Evolutionary conservation across 1,140 invertebrate genomes (phyloP).

Genomic region (Matsumurasca onukii): DNA sequence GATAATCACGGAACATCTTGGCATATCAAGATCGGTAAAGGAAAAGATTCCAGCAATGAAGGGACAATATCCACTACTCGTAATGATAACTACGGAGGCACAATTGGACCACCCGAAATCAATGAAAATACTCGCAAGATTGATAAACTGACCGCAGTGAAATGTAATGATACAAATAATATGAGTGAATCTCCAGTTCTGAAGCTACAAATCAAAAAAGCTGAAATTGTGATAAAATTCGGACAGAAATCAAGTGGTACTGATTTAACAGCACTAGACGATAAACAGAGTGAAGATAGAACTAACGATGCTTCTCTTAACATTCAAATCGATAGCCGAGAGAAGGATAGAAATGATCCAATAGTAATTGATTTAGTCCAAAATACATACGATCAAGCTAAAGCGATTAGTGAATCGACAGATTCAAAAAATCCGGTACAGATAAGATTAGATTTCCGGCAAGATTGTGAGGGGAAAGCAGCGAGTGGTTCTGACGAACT

Average conservation of each 20-base stretch:
- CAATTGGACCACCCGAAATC: slow-evolving; percentile 12
- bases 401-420: slow-evolving; percentile 8
- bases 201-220: slow-evolving; percentile 45
- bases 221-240: slow-evolving; percentile 46
- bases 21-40: slow-evolving; percentile 42
- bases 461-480: slow-evolving; percentile 34
- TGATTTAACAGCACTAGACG: slow-evolving; percentile 17
- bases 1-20: slow-evolving; percentile 34
- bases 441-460: slow-evolving; percentile 39
- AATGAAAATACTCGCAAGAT: neutral
- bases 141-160: slow-evolving; percentile 8
- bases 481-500: slow-evolving; percentile 15
- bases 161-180: slow-evolving; percentile 23
- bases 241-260: slow-evolving; percentile 35
- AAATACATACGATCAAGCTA: slow-evolving; percentile 31
- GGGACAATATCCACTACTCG: neutral
- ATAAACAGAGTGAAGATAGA: slow-evolving; percentile 21
- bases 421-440: slow-evolving; percentile 38
- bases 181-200: slow-evolving; percentile 40
- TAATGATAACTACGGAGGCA: slow-evolving; percentile 27
- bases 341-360: slow-evolving; percentile 37
- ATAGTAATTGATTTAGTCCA: slow-evolving; percentile 40
- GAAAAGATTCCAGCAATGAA: slow-evolving; percentile 21
- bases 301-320: slow-evolving; percentile 41
- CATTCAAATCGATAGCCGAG: slow-evolving; percentile 40